These are phyloP conservation scores for Muscicapa comitata DNA, from an alignment of 2,797 vertebrate species.

Conservation along the genomic window DNA sequence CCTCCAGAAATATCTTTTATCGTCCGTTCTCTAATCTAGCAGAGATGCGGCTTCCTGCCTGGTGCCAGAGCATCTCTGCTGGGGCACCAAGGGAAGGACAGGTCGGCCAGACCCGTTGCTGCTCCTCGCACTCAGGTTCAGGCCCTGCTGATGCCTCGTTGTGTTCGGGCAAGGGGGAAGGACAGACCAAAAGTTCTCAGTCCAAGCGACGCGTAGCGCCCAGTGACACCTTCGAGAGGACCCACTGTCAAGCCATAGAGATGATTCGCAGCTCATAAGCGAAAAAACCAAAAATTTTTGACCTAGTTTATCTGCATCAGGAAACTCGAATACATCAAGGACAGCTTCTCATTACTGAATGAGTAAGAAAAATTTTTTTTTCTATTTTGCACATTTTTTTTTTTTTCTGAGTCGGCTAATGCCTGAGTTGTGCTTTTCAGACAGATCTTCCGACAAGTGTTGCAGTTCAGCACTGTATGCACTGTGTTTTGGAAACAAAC, in stretches of 20 bases:
- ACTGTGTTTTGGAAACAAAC: background rate
- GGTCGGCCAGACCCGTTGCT: accelerated
- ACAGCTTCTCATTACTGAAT: background rate
- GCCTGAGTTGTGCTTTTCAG: background rate
- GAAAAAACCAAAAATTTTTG: background rate
- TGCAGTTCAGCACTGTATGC: background rate
- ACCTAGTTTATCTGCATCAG: background rate
- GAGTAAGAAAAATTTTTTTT: background rate
- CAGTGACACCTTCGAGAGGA: background rate
- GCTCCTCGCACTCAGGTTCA: accelerated
- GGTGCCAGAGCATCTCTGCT: background rate
- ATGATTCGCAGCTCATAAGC: background rate
- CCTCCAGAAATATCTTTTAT: background rate
- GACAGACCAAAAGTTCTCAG: accelerated
- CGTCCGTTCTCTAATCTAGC: accelerated
- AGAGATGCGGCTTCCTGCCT: accelerated
- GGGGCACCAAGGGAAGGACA: background rate
- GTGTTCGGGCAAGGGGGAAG: background rate
- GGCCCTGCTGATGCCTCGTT: background rate
- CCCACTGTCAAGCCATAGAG: background rate
- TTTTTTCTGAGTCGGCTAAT: accelerated
- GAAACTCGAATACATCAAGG: background rate
- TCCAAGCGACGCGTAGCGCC: accelerated
- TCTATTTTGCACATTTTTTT: too few species aligned
- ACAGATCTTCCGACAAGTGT: background rate